Percentiles rank a stretch among this genome's conserved stretches.
Evolutionary conservation across 2,888 invertebrate genomes (phyloP).

Genomic region (Papilio elwesi): DNA sequence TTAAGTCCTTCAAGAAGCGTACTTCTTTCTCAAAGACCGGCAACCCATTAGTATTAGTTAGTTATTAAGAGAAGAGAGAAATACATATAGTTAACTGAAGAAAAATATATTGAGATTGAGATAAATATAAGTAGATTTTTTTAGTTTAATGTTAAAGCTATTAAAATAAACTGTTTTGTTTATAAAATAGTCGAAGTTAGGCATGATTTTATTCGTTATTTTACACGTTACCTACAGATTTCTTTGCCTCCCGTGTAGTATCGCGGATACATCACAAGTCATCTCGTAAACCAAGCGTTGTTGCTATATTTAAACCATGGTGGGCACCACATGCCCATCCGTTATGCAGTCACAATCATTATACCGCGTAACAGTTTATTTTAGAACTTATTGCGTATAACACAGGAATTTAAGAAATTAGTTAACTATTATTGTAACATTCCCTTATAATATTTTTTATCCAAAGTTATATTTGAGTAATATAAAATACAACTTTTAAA

Average conservation of each 20-base stretch:
- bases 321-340: slow-evolving; percentile 37
- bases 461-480: too few relatives aligned
- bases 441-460: too few relatives aligned
- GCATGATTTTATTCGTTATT: neutral
- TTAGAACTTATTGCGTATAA: neutral
- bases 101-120: neutral
- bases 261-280: slow-evolving; percentile 26
- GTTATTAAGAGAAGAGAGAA: neutral
- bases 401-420: neutral
- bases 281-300: slow-evolving; percentile 33
- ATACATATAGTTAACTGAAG: neutral
- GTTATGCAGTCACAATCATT: slow-evolving; percentile 29
- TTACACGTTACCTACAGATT: slow-evolving; percentile 7
- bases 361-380: slow-evolving; percentile 17
- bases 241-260: slow-evolving; percentile 1
- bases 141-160: neutral
- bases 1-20: too few relatives aligned
- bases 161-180: neutral
- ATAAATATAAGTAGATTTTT: too few relatives aligned
- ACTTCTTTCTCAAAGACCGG: too few relatives aligned
- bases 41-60: too few relatives aligned
- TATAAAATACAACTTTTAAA: too few relatives aligned
- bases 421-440: too few relatives aligned
- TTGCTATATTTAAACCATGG: slow-evolving; percentile 35
- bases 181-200: neutral